Percentiles rank a stretch among this genome's conserved stretches.
phyloP scores from a whole-genome alignment of 2,888 invertebrate species.

The Eristalinus sepulchralis region DNA sequence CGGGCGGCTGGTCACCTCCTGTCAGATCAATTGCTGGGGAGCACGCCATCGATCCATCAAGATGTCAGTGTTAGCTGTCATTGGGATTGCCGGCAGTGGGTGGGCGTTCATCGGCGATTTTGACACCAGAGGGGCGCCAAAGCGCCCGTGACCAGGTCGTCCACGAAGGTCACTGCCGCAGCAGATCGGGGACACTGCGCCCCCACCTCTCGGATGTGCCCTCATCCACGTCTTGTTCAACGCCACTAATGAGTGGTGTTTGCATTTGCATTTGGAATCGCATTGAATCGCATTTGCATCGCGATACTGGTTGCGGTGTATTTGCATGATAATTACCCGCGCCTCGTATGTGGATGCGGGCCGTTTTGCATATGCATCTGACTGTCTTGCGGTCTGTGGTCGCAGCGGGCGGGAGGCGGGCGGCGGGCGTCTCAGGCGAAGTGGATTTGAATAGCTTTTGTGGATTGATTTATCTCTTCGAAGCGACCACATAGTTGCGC shows the following conservation, averaged over 20 bases:
- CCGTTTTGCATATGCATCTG: neutral
- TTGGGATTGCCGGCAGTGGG: slow-evolving; percentile 11
- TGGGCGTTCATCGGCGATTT: slow-evolving; percentile 32
- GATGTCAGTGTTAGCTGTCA: no score
- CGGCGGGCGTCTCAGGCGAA: neutral
- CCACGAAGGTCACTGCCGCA: neutral
- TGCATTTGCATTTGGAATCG: slow-evolving; percentile 1
- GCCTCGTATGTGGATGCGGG: neutral
- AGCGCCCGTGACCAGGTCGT: neutral
- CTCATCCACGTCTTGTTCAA: neutral
- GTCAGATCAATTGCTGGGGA: neutral
- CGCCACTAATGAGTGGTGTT: neutral
- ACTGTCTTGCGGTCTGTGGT: neutral
- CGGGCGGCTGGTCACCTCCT: slow-evolving; percentile 34
- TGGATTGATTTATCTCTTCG: neutral
- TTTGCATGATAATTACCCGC: neutral
- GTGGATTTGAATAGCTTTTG: slow-evolving; percentile 1
- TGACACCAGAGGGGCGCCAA: neutral
- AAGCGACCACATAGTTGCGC: neutral
- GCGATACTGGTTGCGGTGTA: neutral
- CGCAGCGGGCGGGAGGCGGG: no score
- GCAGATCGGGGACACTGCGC: neutral
- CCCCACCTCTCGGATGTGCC: neutral
- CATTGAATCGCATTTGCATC: slow-evolving; percentile 12
- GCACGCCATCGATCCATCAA: slow-evolving; percentile 31